Base-by-base conservation (phyloP, 2,113 vertebrate species). In the Glareola pratincola region DNA sequence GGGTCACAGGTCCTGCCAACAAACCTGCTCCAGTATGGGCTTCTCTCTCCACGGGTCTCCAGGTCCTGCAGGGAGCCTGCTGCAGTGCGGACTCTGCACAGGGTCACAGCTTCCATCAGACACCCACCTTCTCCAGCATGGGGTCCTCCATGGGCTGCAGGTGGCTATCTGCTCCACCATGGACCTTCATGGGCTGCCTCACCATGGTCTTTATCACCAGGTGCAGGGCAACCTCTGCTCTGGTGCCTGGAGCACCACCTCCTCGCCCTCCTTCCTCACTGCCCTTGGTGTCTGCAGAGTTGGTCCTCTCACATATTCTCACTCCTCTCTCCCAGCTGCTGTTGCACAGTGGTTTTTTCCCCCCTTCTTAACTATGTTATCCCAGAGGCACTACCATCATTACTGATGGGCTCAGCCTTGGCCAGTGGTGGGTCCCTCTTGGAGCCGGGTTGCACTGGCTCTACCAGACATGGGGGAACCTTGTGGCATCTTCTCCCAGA, bases 361-460 rank as follows among this genome's bases (percentile, higher is more conserved):
- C 10, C 14, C 16, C 4, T 47, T 69, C 71, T 57, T 53, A 62
- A 48, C 4, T 19, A 1, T 1, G 0, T 23, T 17, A 18, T 26
- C 6, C 12, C 32, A 34, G 72, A 53, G 62, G 13, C 0, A 2
- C 39, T 10, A 0, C 1, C 1, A 17, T 29, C 1, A 0, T 7
- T 2, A 4, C 56, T 75, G 71, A 16, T 20, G 51, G 62, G 51
- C 71, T 91, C 22, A 2, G 75, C 69, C 8, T 36, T n/a, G n/a
- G 50, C 71, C 48, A 54, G 60, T 1, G 7, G 26, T 0, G 0
- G 27, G 24, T 23, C 24, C 1, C 0, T 63, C 48, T 10, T 15
- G 56, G 47, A 48, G 67, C 50, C 1, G 0, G 50, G 24, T 71
- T 62, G 3, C 19, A 0, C 4, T 39, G 68, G 43, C 76, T 73